Evolutionary conservation across 2,113 vertebrate species (phyloP), one percentile per base, ranked within the genome.

Genomic region (Misgurnus anguillicaudatus): DNA sequence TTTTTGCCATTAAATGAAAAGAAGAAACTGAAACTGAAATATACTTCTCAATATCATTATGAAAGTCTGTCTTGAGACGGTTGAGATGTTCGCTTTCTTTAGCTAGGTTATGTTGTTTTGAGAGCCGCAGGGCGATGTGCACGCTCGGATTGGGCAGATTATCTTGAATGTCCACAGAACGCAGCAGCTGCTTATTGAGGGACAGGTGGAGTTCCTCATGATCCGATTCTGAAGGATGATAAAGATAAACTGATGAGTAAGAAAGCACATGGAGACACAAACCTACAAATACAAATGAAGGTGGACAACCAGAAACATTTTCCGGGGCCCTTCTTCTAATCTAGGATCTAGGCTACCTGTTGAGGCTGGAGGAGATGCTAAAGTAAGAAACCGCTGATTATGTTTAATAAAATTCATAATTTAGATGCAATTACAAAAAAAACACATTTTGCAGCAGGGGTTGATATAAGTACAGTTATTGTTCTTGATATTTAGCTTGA

Each of bases 121-220:
- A 96, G 51, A 98, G 94, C 5, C 96, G 94, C 41, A 99, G 90
- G 3, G 93, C 95, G 83, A 98, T 82, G 73, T 95, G 95, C 73
- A 98, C 39, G 5, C 94, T 94, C 77, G 97, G 97, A 85, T 97
- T 97, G 4, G 94, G 89, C 6, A 88, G 80, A 68, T 78, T 82
- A 0, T 84, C 80, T 0, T 66, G 65, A 0, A 53, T 77, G 53
- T 85, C 86, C 13, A 92, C 79, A 82, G 91, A 90, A 31, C 84
- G 92, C 81, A 97, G 89, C 42, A 99, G 92, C 68, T 62, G 85
- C 55, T 90, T 87, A 9, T 91, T 94, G 73, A 97, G 83, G 0
- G 80, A 87, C 24, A 87, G 86, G 51, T 93, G 86, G 55, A 93
- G 83, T 77, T 88, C 65, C 16, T 58, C 63, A 41, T 93, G 84